Evolutionary conservation across 2,888 invertebrate species (phyloP).

Genomic region (Bibio marci): DNA sequence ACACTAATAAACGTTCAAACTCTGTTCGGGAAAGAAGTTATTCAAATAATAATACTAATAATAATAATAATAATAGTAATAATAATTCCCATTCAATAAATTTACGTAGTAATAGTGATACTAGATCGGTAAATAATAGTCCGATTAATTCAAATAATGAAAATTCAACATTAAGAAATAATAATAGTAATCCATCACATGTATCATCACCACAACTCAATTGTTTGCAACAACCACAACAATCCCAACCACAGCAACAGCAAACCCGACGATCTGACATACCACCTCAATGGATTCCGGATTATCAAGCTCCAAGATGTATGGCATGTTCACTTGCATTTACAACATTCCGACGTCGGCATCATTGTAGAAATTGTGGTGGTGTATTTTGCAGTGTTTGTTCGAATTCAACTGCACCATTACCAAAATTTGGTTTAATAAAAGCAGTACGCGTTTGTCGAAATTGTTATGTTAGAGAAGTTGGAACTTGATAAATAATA

Average conservation of each 20-base stretch:
- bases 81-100: conserved; percentile 5
- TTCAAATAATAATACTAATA: conserved; percentile 9
- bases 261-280: conserved; percentile 12
- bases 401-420: conserved; percentile 79
- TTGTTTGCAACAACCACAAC: too few species aligned
- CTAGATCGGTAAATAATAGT: conserved; percentile 24
- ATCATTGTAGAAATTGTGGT: conserved; percentile 96
- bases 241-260: conserved; percentile 7
- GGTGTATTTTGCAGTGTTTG: conserved; percentile 85
- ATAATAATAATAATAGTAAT: conserved; percentile 3
- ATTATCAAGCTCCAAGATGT: conserved; percentile 78
- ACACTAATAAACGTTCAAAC: conserved; percentile 4
- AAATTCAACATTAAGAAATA: conserved; percentile 12
- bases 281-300: conserved; percentile 90
- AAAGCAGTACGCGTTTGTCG: conserved; percentile 86
- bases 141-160: conserved; percentile 14
- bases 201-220: background rate
- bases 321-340: conserved; percentile 86
- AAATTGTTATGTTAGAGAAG: conserved; percentile 20
- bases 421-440: conserved; percentile 80
- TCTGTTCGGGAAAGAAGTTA: conserved; percentile 12
- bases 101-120: conserved; percentile 12
- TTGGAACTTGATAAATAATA: conserved; percentile 1
- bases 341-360: conserved; percentile 85
- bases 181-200: background rate